Percentiles rank a stretch among this genome's conserved stretches.
Conservation (phyloP, 2,797 vertebrate species). For the Brotula barbata region DNA sequence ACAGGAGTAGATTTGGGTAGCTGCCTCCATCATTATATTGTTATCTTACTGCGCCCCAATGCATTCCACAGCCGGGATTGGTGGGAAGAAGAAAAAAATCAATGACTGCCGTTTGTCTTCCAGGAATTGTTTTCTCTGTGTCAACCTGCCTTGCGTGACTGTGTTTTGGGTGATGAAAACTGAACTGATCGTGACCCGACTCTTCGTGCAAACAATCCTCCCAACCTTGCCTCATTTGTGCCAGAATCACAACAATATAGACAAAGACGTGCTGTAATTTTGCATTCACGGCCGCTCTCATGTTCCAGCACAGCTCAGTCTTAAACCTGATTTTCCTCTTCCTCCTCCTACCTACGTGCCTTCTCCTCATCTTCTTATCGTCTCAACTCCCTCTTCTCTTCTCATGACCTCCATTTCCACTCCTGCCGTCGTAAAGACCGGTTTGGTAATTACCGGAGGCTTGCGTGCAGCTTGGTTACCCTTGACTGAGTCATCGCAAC, state of each 20-base stretch:
- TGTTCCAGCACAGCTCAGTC: constrained; percentile 4
- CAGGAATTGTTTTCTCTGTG: constrained; percentile 50
- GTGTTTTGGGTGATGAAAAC: constrained; percentile 49
- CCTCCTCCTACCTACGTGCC: not conserved
- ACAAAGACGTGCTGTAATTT: constrained; percentile 56
- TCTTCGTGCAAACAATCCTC: constrained; percentile 65
- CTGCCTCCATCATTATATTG: constrained; percentile 40
- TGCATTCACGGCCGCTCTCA: constrained; percentile 30
- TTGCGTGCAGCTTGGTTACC: constrained; percentile 68
- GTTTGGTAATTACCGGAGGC: constrained; percentile 59
- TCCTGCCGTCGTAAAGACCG: constrained; percentile 27
- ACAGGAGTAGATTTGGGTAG: constrained; percentile 46
- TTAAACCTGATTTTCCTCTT: constrained; percentile 36
- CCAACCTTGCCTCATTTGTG: constrained; percentile 57
- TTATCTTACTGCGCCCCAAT: constrained; percentile 49
- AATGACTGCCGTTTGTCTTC: constrained; percentile 45
- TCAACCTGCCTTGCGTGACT: constrained; percentile 44
- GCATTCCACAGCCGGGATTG: constrained; percentile 53
- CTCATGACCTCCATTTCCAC: constrained; percentile 44
- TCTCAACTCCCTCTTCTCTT: constrained; percentile 5
- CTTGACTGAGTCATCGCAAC: constrained; percentile 69
- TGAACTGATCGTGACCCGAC: constrained; percentile 63
- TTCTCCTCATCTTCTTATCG: too few species aligned
- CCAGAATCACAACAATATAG: constrained; percentile 56
- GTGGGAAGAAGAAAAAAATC: constrained; percentile 14